Conservation (phyloP, 1,140 invertebrate genomes). For the Calephelis virginiensis region DNA sequence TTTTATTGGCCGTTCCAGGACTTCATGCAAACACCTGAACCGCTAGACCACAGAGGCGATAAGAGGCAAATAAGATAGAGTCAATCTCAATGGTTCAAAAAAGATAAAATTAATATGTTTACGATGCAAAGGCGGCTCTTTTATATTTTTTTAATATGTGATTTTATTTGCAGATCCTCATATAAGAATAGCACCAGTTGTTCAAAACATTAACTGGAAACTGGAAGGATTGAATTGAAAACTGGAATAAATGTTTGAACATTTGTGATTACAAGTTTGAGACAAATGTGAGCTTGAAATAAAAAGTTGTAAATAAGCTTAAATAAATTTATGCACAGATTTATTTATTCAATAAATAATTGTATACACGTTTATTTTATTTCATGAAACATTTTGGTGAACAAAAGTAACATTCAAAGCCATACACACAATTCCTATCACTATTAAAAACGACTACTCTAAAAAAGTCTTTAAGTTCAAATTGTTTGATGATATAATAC, state of each 20-base stretch:
- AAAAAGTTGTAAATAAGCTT: background rate
- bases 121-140: background rate
- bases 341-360: constrained; percentile 4
- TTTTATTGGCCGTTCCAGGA: too few species aligned
- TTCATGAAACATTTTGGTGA: constrained; percentile 76
- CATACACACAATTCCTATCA: constrained; percentile 56
- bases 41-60: too few species aligned
- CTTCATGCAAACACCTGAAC: too few species aligned
- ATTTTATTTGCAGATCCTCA: constrained; percentile 64
- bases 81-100: too few species aligned
- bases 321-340: constrained; percentile 1
- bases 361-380: constrained; percentile 20
- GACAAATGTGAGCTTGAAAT: background rate
- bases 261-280: background rate
- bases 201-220: constrained; percentile 69
- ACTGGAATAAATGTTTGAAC: background rate
- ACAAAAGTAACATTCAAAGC: constrained; percentile 82
- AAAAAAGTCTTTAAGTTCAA: constrained; percentile 68
- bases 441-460: constrained; percentile 62
- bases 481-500: constrained; percentile 55
- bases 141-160: constrained; percentile 3
- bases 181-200: constrained; percentile 65
- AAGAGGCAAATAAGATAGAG: too few species aligned
- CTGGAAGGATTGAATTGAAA: constrained; percentile 51
- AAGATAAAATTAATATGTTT: too few species aligned